Evolutionary conservation across 2,888 invertebrate species (phyloP), one percentile per base, ranked within the genome.

Genomic region (Digitonthophagus gazella): DNA sequence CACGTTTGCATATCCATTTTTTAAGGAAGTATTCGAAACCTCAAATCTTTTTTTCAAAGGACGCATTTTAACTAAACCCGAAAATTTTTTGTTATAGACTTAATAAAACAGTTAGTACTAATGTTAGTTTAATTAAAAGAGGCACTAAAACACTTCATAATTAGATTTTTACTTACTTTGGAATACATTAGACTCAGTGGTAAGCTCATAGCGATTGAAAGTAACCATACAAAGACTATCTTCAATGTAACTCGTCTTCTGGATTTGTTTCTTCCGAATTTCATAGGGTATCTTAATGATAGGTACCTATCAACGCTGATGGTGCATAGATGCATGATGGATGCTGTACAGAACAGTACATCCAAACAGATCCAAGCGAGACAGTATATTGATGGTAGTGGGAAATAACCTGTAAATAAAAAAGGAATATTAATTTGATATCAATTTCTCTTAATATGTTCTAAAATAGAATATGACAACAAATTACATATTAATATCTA

Each of bases 281-380:
- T 91, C 93, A 98, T 96, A 0, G 97, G 97, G 78, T 95, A 95
- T 16, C 95, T 89, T 67, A 96, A 87, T 19, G 95, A 96, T 64
- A 97, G 88, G 83, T 95, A 97, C 78, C 97, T 90, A 84, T 98
- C 98, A 72, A 98, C 91, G 73, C 97, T 96, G 80, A 98, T 97
- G 57, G 97, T 97, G 80, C 97, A 97, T 58, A 98, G 87, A 82
- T 98, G 98, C 90, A 98, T 94, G 77, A 98, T 98, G 74, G 96
- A 96, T 1, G 97, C 96, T 0, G 98, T 98, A 83, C 98, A 98
- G 80, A 97, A 95, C 0, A 98, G 85, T 1, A 98, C 97, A 84
- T 98, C 98, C 78, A 97, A 87, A 77, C 95, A 95, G 75, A 97
- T 95, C 97, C 97, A 98, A 66, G 92, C 91, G 75, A 98, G 89